Evolutionary conservation across 2,113 vertebrate genomes (phyloP).

Genomic region (Calonectris borealis): DNA sequence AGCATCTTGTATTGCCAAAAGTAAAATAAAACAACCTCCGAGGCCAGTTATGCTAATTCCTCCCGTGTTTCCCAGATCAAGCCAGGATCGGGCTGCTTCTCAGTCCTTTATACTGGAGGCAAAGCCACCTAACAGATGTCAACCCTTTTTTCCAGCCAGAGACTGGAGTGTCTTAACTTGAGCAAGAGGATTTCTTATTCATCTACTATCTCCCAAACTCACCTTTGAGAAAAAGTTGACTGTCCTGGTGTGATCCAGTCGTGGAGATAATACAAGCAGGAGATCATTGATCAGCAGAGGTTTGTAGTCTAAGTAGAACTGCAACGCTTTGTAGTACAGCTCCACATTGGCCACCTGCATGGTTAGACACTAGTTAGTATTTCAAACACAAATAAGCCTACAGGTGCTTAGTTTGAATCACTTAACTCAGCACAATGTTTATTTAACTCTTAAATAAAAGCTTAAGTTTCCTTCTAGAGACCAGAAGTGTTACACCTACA

Average conservation of each 20-base stretch:
- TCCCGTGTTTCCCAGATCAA: neutral
- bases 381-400: neutral
- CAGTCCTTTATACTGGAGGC: neutral
- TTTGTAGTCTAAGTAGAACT: constrained; percentile 90
- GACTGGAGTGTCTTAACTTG: neutral
- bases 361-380: neutral
- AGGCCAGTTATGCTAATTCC: neutral
- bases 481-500: neutral
- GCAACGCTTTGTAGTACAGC: constrained; percentile 88
- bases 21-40: neutral
- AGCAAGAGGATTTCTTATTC: neutral
- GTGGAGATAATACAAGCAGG: constrained; percentile 85
- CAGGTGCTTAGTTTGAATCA: neutral
- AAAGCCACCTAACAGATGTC: neutral
- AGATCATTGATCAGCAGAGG: constrained; percentile 89
- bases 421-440: neutral
- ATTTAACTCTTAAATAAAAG: neutral
- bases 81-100: neutral
- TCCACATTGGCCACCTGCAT: constrained; percentile 89
- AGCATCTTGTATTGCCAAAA: neutral
- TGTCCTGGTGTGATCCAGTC: constrained; percentile 87
- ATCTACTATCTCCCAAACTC: neutral
- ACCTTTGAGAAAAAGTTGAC: constrained; percentile 89
- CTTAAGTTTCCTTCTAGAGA: neutral
- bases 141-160: neutral